Base-by-base conservation (phyloP, 2,113 vertebrate species). In the Dryoscopus gambensis region DNA sequence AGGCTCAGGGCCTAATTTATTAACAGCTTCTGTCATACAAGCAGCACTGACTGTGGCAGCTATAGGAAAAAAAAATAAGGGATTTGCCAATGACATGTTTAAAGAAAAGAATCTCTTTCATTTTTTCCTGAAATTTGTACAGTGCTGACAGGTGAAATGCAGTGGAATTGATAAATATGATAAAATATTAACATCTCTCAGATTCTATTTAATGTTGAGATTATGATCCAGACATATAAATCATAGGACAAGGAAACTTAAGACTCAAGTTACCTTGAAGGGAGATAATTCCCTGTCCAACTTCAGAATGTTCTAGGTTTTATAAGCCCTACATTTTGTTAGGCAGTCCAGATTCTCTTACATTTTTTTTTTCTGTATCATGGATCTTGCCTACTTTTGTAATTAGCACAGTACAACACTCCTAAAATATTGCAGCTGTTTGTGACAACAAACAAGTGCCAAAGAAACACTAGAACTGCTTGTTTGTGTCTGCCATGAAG, bases 1-100 rank as follows among this genome's bases (percentile, higher is more conserved):
- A 98, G 97, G 97, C 97, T 96, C 81, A 19, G 63, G 79, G 95
- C 78, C 96, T 96, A 95, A 98, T 97, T 97, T 97, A 98, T 97
- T 95, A 97, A 89, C 87, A 96, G 91, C 83, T 90, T 88, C 44
- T 94, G 93, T 84, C 44, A 83, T 59, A 90, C 56, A 79, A 92
- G 62, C 87, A 91, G 57, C 74, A 69, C 24, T 11, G 22, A 40
- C 78, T 75, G 52, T 4, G 15, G 87, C 70, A 91, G 77, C 12
- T 42, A 23, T 1, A 78, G n/a, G 46, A 5, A 86, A 70, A 53
- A 65, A 80, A 76, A 75, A 19, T 56, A 82, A 78, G 39, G 88
- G 74, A 84, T 81, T 81, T 71, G 21, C 31, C 81, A 91, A 30
- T 57, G 33, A n/a, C 25, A 53, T 47, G 37, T 69, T 92, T 90